phyloP scores from a whole-genome alignment of 2,113 vertebrate genomes.

The Sylvia atricapilla region DNA sequence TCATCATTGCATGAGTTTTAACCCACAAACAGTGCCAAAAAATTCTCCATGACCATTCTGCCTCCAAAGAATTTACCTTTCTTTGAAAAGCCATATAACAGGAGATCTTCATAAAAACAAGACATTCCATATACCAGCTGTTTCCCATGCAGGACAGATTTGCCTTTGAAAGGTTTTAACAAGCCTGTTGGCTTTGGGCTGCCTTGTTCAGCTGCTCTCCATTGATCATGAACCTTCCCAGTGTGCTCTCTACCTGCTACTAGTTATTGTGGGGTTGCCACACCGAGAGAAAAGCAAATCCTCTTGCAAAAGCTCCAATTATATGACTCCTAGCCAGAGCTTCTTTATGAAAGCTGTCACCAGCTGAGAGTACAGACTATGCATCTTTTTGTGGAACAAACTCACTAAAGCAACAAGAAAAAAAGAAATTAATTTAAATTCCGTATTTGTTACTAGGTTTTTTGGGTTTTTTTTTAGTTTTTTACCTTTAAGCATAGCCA shows the following conservation, averaged over 20 bases:
- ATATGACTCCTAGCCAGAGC: neutral
- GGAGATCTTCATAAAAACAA: neutral
- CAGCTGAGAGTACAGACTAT: neutral
- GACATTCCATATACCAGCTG: slow-evolving; percentile 6
- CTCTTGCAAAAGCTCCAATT: neutral
- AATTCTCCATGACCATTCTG: neutral
- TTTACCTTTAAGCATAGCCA: neutral
- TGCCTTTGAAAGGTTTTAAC: neutral
- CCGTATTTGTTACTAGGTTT: neutral
- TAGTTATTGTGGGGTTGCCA: neutral
- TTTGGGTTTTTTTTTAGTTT: neutral
- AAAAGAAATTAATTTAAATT: neutral
- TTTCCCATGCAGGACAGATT: slow-evolving; percentile 4
- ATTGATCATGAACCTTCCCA: slow-evolving; percentile 27
- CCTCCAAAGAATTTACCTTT: neutral
- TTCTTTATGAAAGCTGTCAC: neutral
- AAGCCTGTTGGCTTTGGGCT: neutral
- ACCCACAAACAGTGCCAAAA: neutral
- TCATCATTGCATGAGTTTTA: neutral
- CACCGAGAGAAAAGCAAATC: neutral
- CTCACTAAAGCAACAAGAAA: neutral
- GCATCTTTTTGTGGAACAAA: neutral
- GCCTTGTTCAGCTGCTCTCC: slow-evolving; percentile 24
- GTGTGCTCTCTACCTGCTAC: neutral
- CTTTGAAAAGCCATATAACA: neutral